Evolutionary conservation across 2,797 vertebrate species (phyloP).

Genomic region (Paguma larvata): DNA sequence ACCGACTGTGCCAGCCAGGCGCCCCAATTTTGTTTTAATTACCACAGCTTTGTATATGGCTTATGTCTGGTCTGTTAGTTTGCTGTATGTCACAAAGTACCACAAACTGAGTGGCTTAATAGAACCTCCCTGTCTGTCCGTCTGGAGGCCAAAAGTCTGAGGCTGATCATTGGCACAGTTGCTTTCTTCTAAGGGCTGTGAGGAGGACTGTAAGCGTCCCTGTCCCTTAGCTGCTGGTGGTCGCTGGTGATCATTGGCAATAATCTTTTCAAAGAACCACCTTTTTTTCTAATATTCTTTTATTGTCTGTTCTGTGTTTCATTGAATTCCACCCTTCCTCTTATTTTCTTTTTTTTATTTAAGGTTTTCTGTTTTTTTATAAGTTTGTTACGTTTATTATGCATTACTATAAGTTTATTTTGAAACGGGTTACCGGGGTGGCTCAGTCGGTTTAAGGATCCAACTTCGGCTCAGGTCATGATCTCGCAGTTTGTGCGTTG

Average conservation of each 20-base stretch:
- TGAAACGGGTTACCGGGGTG: too few relatives aligned
- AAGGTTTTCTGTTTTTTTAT: too few relatives aligned
- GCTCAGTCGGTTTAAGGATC: too few relatives aligned
- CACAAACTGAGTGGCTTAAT: background rate
- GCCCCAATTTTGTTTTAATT: background rate
- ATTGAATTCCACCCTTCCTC: background rate
- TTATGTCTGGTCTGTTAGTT: background rate
- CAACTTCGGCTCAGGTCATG: too few relatives aligned
- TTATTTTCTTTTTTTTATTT: background rate
- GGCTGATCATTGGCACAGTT: fast-evolving
- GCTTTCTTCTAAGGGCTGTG: background rate
- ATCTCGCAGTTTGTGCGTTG: too few relatives aligned
- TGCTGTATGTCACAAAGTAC: background rate
- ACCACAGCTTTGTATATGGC: background rate
- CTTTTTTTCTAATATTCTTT: background rate
- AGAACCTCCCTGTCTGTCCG: background rate
- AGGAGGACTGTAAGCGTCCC: background rate
- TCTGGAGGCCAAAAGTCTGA: background rate
- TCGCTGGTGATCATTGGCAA: background rate
- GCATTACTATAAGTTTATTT: too few relatives aligned
- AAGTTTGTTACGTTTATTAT: too few relatives aligned
- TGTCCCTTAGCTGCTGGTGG: background rate
- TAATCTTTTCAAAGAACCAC: background rate
- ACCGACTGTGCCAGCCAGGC: too few relatives aligned
- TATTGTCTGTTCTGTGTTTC: background rate